phyloP scores from a whole-genome alignment of 1,140 invertebrate species.

The Drosophila pruinosa region DNA sequence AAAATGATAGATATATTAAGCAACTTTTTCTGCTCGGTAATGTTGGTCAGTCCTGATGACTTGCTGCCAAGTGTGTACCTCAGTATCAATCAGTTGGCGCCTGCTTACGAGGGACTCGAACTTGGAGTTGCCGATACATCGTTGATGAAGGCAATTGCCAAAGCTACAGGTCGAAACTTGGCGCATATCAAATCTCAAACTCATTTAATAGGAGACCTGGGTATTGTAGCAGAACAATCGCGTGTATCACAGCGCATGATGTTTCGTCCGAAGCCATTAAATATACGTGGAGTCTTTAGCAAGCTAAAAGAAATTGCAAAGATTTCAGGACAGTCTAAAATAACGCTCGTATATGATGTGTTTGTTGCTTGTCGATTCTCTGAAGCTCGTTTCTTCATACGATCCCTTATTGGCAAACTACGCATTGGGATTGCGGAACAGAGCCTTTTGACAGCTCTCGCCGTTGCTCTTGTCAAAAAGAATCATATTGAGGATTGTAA shows the following conservation, averaged over 20 bases:
- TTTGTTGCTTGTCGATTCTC: slow-evolving; percentile 95
- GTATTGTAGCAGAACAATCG: slow-evolving; percentile 95
- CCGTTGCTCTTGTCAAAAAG: slow-evolving; percentile 89
- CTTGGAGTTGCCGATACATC: slow-evolving; percentile 97
- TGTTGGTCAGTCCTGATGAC: slow-evolving; percentile 93
- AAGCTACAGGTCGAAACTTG: slow-evolving; percentile 93
- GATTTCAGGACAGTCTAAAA: slow-evolving; percentile 90
- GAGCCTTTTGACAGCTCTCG: slow-evolving; percentile 95
- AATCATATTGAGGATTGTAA: slow-evolving; percentile 86
- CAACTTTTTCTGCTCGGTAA: slow-evolving; percentile 97
- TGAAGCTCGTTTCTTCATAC: slow-evolving; percentile 96
- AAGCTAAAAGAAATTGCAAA: slow-evolving; percentile 95
- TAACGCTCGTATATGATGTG: slow-evolving; percentile 95
- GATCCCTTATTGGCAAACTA: slow-evolving; percentile 95
- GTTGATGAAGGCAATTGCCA: slow-evolving; percentile 97
- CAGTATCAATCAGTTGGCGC: slow-evolving; percentile 97
- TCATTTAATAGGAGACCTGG: slow-evolving; percentile 93
- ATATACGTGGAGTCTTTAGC: slow-evolving; percentile 89
- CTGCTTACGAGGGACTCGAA: slow-evolving; percentile 95
- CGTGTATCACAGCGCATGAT: slow-evolving; percentile 95
- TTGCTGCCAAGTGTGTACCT: slow-evolving; percentile 95
- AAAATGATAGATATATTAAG: slow-evolving; percentile 97
- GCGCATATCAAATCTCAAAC: slow-evolving; percentile 94
- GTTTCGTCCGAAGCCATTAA: slow-evolving; percentile 89
- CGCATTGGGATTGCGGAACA: slow-evolving; percentile 98